Evolutionary conservation across 2,113 vertebrate species (phyloP).

Genomic region (Pelodiscus sinensis): DNA sequence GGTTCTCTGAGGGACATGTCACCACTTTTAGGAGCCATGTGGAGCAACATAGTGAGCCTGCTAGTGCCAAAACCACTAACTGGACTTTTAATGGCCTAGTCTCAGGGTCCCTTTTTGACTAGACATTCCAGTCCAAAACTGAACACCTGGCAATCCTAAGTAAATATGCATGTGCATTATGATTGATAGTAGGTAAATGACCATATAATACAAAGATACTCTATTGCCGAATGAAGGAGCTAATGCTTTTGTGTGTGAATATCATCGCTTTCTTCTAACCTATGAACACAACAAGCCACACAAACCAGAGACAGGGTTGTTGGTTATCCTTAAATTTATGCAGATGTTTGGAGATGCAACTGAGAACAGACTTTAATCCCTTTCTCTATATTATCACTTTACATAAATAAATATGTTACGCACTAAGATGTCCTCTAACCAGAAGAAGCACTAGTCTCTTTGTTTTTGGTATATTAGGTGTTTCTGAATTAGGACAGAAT

Average conservation of each 20-base stretch:
- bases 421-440: conserved; percentile 5
- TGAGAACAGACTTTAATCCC: conserved; percentile 15
- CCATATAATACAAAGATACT: conserved; percentile 34
- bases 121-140: too few relatives aligned
- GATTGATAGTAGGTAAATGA: background rate
- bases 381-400: conserved; percentile 44
- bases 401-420: background rate
- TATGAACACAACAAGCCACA: background rate
- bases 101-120: too few relatives aligned
- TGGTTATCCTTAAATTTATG: background rate
- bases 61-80: too few relatives aligned
- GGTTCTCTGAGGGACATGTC: too few relatives aligned
- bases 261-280: conserved; percentile 41
- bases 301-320: background rate
- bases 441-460: conserved; percentile 9
- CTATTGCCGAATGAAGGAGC: background rate
- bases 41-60: too few relatives aligned
- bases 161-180: background rate
- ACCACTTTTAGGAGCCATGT: too few relatives aligned
- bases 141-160: background rate
- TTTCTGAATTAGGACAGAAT: conserved; percentile 16
- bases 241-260: conserved; percentile 31
- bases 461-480: conserved; percentile 23
- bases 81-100: too few relatives aligned
- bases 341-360: conserved; percentile 32